phyloP scores from a whole-genome alignment of 2,113 vertebrate species.

The Mesitornis unicolor region DNA sequence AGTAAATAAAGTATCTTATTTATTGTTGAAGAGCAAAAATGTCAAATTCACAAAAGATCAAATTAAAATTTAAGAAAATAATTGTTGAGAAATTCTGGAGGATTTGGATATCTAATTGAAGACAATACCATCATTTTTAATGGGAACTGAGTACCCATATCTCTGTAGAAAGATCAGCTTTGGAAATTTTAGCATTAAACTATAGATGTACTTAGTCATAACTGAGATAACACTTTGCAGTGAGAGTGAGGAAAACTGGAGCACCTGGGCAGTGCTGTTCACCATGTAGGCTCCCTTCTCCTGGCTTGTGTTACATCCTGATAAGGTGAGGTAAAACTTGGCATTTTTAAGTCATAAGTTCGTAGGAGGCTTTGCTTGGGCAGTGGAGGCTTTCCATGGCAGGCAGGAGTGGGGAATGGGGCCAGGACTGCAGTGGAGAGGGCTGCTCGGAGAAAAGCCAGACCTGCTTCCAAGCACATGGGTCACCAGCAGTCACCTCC shows the following conservation, averaged over 20 bases:
- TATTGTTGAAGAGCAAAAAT: background rate
- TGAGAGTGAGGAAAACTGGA: background rate
- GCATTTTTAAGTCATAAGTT: background rate
- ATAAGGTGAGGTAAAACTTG: background rate
- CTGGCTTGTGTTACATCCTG: background rate
- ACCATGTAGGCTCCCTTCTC: background rate
- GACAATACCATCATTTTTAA: background rate
- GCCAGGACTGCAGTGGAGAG: rapidly evolving
- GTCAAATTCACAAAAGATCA: background rate
- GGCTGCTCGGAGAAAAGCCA: background rate
- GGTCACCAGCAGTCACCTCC: background rate
- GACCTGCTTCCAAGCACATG: rapidly evolving
- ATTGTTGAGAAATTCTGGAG: background rate
- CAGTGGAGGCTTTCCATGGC: rapidly evolving
- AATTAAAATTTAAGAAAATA: background rate
- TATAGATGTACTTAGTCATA: background rate
- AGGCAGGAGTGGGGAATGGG: background rate
- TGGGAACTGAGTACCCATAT: background rate
- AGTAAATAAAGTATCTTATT: background rate
- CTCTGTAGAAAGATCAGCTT: background rate
- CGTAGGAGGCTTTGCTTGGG: background rate
- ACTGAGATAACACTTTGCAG: background rate
- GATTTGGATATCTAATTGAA: background rate
- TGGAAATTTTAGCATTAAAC: background rate
- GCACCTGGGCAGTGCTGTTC: background rate